Evolutionary conservation across 2,113 vertebrate species (phyloP).

Genomic region (Jaculus jaculus): DNA sequence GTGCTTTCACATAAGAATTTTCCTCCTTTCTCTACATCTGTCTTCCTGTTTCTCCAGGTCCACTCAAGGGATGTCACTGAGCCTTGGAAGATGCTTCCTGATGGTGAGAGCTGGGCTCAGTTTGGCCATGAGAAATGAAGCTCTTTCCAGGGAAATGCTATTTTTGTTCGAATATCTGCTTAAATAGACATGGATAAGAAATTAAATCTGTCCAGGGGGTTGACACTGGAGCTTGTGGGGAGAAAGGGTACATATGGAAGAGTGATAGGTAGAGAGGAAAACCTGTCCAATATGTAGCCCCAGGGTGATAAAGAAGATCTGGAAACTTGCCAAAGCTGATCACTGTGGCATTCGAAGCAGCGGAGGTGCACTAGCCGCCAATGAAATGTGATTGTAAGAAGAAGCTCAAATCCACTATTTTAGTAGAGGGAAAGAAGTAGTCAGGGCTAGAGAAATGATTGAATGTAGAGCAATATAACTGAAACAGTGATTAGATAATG

Average conservation of each 20-base stretch:
- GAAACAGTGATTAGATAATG: slow-evolving; percentile 49
- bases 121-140: slow-evolving; percentile 27
- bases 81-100: slow-evolving; percentile 13
- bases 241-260: slow-evolving; percentile 52
- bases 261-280: slow-evolving; percentile 12
- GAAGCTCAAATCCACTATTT: slow-evolving; percentile 56
- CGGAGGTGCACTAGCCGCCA: slow-evolving; percentile 12
- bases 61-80: slow-evolving; percentile 8
- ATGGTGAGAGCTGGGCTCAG: background rate
- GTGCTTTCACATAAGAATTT: slow-evolving; percentile 17
- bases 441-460: slow-evolving; percentile 9
- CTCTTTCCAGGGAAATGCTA: slow-evolving; percentile 44
- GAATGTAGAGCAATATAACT: slow-evolving; percentile 30
- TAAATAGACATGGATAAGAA: slow-evolving; percentile 56
- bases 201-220: slow-evolving; percentile 64
- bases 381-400: slow-evolving; percentile 66
- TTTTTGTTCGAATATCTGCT: slow-evolving; percentile 44
- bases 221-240: background rate
- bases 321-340: slow-evolving; percentile 61
- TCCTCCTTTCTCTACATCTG: slow-evolving; percentile 32
- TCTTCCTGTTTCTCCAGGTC: slow-evolving; percentile 26
- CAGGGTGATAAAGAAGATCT: slow-evolving; percentile 57
- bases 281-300: background rate
- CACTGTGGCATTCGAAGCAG: slow-evolving; percentile 50
- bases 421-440: slow-evolving; percentile 4